Evolutionary conservation across 37 sponge, comb jelly and placozoan species (phyloP).

Genomic region (Mnemiopsis leidyi): DNA sequence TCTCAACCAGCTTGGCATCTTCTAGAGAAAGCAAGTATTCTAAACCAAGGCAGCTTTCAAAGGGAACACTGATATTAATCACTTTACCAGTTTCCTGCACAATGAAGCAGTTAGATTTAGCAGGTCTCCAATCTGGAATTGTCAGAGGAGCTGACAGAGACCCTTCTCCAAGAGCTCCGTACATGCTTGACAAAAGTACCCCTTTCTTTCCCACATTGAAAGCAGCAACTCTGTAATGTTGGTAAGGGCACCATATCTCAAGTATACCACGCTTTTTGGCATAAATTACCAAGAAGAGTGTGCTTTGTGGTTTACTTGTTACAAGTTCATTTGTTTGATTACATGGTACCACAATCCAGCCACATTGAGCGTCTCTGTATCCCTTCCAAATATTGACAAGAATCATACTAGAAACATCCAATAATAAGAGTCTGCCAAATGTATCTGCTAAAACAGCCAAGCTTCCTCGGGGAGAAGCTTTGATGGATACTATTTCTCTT

Average conservation of each 20-base stretch:
- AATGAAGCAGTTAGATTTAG: slow-evolving; percentile 3
- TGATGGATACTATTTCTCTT: slow-evolving; percentile 38
- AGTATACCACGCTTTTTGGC: slow-evolving; percentile 2
- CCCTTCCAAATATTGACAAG: slow-evolving; percentile 57
- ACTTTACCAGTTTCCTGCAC: neutral
- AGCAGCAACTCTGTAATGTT: slow-evolving; percentile 34
- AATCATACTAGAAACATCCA: slow-evolving; percentile 58
- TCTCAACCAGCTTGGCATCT: neutral
- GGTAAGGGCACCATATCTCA: slow-evolving; percentile 63
- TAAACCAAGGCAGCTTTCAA: slow-evolving; percentile 35
- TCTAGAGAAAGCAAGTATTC: slow-evolving; percentile 20
- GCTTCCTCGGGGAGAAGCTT: slow-evolving; percentile 31
- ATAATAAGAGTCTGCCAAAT: slow-evolving; percentile 31
- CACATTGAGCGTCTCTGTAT: slow-evolving; percentile 63
- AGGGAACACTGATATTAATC: slow-evolving; percentile 8
- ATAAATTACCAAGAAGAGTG: slow-evolving; percentile 24
- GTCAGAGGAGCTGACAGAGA: slow-evolving; percentile 1
- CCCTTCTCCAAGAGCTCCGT: slow-evolving; percentile 52
- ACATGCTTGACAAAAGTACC: neutral
- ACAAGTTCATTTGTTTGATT: neutral
- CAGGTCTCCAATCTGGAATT: slow-evolving; percentile 33
- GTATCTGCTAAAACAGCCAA: neutral
- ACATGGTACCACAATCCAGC: slow-evolving; percentile 6
- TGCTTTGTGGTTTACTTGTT: neutral
- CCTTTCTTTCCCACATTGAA: slow-evolving; percentile 45